Percentiles rank a stretch among this genome's conserved stretches.
These are phyloP conservation scores for Polyommatus icarus DNA, from an alignment of 2,888 invertebrate genomes.

Conservation along the genomic window DNA sequence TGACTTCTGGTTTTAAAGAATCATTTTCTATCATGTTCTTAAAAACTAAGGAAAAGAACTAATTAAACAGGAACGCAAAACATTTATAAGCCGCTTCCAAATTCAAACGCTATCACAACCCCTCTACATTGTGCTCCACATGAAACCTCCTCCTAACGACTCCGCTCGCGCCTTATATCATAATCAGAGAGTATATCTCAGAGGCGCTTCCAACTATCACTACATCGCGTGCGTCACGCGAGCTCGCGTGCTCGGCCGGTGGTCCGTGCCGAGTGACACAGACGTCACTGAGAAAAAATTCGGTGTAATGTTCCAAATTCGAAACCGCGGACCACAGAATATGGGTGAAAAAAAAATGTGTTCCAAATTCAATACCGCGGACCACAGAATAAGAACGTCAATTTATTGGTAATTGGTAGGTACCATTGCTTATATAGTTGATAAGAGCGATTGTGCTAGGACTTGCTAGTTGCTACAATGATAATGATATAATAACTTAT, in stretches of 20 bases:
- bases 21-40: neutral
- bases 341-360: neutral
- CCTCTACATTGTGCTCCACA: neutral
- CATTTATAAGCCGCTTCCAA: neutral
- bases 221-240: conserved; percentile 17
- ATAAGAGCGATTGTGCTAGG: too few species aligned
- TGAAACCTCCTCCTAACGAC: conserved; percentile 13
- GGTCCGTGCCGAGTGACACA: conserved; percentile 30
- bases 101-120: neutral
- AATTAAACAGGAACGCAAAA: neutral
- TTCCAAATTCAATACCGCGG: too few species aligned
- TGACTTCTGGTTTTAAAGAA: too few species aligned
- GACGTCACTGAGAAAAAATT: conserved; percentile 27
- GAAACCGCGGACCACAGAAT: neutral
- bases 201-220: conserved; percentile 29
- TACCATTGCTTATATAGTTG: too few species aligned
- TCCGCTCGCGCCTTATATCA: conserved; percentile 24
- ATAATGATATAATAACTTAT: too few species aligned
- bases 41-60: too few species aligned
- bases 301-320: conserved; percentile 1
- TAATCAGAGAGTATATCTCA: conserved; percentile 26
- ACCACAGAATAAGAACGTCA: too few species aligned
- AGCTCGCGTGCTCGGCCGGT: conserved; percentile 22
- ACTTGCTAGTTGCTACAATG: too few species aligned
- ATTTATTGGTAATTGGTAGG: too few species aligned